These are phyloP conservation scores for Ptyas mucosa DNA, from an alignment of 2,113 vertebrate genomes.

Conservation along the genomic window DNA sequence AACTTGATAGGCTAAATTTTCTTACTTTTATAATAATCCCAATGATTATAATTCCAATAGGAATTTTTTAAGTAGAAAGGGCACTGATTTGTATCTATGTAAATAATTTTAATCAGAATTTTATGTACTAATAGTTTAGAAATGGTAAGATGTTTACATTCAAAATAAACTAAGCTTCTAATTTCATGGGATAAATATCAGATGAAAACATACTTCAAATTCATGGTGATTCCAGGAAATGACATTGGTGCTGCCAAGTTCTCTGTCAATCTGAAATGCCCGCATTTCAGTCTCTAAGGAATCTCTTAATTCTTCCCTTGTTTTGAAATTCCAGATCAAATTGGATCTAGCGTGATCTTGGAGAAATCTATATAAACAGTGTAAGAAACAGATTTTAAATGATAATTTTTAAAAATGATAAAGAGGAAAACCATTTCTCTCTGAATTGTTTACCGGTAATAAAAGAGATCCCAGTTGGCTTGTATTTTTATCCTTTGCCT, in stretches of 20 bases:
- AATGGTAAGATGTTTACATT: background rate
- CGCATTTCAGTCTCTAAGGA: slow-evolving; percentile 95
- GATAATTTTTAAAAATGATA: background rate
- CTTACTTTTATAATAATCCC: background rate
- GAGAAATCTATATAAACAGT: slow-evolving; percentile 79
- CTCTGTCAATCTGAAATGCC: slow-evolving; percentile 89
- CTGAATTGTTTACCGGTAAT: slow-evolving; percentile 82
- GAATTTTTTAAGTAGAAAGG: background rate
- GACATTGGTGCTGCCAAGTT: slow-evolving; percentile 88
- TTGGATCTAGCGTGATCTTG: slow-evolving; percentile 91
- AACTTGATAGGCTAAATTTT: background rate
- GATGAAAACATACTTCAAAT: slow-evolving; percentile 84
- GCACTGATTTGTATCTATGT: background rate
- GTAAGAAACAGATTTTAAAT: background rate
- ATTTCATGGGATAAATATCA: background rate
- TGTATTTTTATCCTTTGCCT: slow-evolving; percentile 98
- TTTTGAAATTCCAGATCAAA: slow-evolving; percentile 99
- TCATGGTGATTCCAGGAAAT: slow-evolving; percentile 99
- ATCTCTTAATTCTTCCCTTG: slow-evolving; percentile 93
- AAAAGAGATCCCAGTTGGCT: slow-evolving; percentile 98
- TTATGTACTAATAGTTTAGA: background rate
- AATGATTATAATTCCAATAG: background rate
- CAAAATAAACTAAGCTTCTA: background rate
- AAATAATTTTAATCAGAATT: background rate
- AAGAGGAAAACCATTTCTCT: background rate